Conservation (phyloP, 1,140 invertebrate species). For the Drosophila rhopaloa region DNA sequence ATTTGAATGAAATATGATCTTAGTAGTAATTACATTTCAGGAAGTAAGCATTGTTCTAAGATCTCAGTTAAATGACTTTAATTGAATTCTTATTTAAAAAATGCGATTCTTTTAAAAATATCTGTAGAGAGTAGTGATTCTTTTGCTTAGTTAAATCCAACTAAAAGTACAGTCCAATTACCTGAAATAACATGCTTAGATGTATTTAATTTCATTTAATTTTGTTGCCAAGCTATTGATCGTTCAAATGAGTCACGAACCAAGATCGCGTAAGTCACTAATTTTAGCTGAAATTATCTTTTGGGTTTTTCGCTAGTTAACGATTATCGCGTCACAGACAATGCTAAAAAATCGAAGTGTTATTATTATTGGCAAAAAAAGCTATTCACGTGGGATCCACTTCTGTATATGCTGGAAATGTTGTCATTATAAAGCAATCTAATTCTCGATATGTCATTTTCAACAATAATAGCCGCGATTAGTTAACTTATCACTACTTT, state of each 20-base stretch:
- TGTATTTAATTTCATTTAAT: too few species aligned
- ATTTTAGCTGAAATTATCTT: slow-evolving; percentile 40
- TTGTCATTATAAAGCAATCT: slow-evolving; percentile 84
- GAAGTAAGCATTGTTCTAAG: too few species aligned
- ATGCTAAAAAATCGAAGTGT: slow-evolving; percentile 17
- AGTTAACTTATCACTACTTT: slow-evolving; percentile 72
- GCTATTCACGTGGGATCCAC: slow-evolving; percentile 36
- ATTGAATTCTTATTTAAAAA: too few species aligned
- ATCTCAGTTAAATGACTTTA: too few species aligned
- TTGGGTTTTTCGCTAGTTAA: slow-evolving; percentile 33
- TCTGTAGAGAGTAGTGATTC: too few species aligned
- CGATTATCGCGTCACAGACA: slow-evolving; percentile 34
- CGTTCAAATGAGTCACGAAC: slow-evolving; percentile 28
- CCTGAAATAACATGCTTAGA: neutral
- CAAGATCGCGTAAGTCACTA: slow-evolving; percentile 24
- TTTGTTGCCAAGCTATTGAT: slow-evolving; percentile 17
- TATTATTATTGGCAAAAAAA: slow-evolving; percentile 17
- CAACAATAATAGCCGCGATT: slow-evolving; percentile 81
- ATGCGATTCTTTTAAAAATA: too few species aligned
- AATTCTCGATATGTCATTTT: slow-evolving; percentile 80
- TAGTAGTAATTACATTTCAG: too few species aligned
- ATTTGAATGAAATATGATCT: too few species aligned
- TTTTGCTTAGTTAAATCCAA: too few species aligned
- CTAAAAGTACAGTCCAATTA: too few species aligned
- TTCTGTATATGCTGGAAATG: slow-evolving; percentile 28